These are phyloP conservation scores for Gymnopithys bicolor DNA, from an alignment of 2,797 vertebrate genomes.

Conservation along the genomic window DNA sequence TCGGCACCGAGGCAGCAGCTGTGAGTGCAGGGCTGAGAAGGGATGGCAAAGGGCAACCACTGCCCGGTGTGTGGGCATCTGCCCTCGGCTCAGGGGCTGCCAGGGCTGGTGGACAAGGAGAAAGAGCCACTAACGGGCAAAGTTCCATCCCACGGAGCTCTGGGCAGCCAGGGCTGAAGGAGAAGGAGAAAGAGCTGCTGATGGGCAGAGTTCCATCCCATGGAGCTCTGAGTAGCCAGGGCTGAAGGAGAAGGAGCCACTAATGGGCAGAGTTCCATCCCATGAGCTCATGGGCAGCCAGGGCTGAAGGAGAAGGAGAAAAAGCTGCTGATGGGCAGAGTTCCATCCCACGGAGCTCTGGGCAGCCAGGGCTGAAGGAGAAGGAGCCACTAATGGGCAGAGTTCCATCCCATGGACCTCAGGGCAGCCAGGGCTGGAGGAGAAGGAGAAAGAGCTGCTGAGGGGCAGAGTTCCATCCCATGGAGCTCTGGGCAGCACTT, in stretches of 20 bases:
- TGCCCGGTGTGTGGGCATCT: neutral
- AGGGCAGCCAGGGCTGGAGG: neutral
- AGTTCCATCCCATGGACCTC: neutral
- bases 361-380: too few relatives aligned
- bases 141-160: too few relatives aligned
- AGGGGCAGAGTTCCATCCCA: accelerated
- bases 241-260: neutral
- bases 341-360: too few relatives aligned
- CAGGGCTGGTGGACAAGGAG: neutral
- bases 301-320: too few relatives aligned
- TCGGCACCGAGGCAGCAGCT: slow-evolving; percentile 23
- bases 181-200: too few relatives aligned
- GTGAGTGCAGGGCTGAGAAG: neutral
- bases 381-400: too few relatives aligned
- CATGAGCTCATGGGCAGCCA: neutral
- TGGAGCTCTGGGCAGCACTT: neutral
- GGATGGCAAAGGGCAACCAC: neutral
- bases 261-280: accelerated
- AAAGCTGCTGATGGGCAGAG: too few relatives aligned
- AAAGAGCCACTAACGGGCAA: too few relatives aligned
- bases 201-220: too few relatives aligned
- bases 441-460: neutral
- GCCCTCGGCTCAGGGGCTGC: neutral
- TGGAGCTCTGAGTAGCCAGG: neutral
- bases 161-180: too few relatives aligned